These are phyloP conservation scores for Alaudala cheleensis DNA, from an alignment of 2,113 vertebrate genomes.

Conservation along the genomic window DNA sequence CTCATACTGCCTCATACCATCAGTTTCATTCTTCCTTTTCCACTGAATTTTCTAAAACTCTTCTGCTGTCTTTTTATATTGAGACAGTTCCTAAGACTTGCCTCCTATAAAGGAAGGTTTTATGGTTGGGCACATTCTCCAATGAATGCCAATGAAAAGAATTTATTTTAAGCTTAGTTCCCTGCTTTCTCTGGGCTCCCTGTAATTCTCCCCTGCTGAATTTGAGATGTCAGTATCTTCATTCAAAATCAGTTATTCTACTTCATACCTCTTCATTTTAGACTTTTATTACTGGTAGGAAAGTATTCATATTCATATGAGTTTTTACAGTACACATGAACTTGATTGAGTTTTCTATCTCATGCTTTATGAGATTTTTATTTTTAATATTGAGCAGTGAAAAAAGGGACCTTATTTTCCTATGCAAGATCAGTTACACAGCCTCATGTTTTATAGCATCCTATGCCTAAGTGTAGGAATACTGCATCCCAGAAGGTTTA, in stretches of 20 bases:
- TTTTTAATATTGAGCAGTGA: not conserved
- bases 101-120: not conserved
- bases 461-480: not conserved
- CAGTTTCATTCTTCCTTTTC: not conserved
- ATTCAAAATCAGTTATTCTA: not conserved
- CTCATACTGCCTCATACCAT: not conserved
- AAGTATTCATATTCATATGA: not conserved
- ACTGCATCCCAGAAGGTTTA: not conserved
- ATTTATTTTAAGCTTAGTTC: not conserved
- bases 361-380: not conserved
- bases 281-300: not conserved
- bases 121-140: not conserved
- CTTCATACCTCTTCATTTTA: not conserved
- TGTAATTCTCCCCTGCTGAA: not conserved
- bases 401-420: not conserved
- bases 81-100: not conserved
- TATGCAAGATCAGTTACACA: not conserved
- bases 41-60: not conserved
- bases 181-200: not conserved
- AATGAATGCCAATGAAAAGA: not conserved
- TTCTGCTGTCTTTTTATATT: not conserved
- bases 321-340: not conserved
- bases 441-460: not conserved
- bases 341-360: not conserved
- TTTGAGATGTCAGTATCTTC: not conserved